Base-by-base conservation (phyloP, 2,113 vertebrate genomes). In the Orientallactaga bullata region DNA sequence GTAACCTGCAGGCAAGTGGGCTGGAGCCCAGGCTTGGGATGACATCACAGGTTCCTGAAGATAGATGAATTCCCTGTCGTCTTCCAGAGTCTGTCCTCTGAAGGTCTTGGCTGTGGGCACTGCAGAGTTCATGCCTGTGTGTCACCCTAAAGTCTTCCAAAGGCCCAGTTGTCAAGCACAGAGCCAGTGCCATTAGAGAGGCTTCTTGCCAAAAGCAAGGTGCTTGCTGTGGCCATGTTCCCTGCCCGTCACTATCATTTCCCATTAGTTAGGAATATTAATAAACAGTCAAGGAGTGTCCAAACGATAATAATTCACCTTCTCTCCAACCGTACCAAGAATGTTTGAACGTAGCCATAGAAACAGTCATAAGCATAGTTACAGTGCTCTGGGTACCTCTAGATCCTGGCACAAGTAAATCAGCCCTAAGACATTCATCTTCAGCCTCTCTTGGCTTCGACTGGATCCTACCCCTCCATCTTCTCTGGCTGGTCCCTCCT, bases 201-300 rank as follows among this genome's bases (percentile, higher is more conserved):
- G 80, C 84, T n/a, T 3, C 80, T 88, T 85, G 94, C 80, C 91
- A 89, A 85, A 85, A 80, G 80, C 72, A 78, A 73, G 66, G 58
- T 28, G 39, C 65, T 93, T 63, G 12, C 81, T 73, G 89, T 63
- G 84, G 81, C 78, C 58, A 71, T 78, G 94, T 30, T 93, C 94
- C 93, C 74, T 85, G 85, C 42, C 37, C 76, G 1, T 77, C 39
- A 74, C 83, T 42, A 23, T 84, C 81, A 63, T 85, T 73, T 92
- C 71, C 84, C 80, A 69, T 26, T 73, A 89, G 21, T 94, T 35
- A 83, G 66, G 55, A 81, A 58, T 26, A 24, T 74, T 91, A 74
- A 82, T 93, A 90, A 90, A 63, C 13, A 28, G 17, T 68, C 47
- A 88, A 58, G 58, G 68, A 13, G 24, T 63, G 83, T 79, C 42